Evolutionary conservation across 2,888 invertebrate species (phyloP).

Genomic region (Apantesis nais): DNA sequence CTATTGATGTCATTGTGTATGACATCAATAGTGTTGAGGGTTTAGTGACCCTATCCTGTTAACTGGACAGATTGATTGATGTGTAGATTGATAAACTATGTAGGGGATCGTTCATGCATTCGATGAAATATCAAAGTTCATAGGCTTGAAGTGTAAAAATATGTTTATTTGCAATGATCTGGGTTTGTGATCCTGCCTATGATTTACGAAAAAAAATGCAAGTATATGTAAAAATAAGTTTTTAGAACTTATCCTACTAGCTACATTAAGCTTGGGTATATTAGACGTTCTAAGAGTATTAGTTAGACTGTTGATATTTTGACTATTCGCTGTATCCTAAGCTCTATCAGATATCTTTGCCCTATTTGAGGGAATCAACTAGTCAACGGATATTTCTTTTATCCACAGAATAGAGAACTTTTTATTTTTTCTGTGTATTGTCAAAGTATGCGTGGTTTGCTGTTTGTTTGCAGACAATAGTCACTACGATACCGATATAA

Average conservation of each 20-base stretch:
- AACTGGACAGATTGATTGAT: background rate
- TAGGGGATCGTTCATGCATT: background rate
- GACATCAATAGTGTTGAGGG: no score
- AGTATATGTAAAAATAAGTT: no score
- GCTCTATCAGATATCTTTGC: no score
- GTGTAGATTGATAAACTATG: background rate
- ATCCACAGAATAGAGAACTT: background rate
- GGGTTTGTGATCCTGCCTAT: background rate
- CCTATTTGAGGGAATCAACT: no score
- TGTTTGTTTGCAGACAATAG: slow-evolving; percentile 42
- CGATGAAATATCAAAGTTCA: background rate
- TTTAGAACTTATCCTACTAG: background rate
- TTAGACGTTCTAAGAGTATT: background rate
- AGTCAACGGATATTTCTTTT: background rate
- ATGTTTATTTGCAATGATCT: background rate
- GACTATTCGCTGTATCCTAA: no score
- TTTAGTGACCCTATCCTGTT: background rate
- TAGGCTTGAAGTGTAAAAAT: background rate
- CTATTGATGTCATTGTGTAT: background rate
- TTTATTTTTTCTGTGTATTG: background rate
- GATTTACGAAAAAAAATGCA: background rate
- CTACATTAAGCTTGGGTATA: background rate
- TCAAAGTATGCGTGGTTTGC: slow-evolving; percentile 39
- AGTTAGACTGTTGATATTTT: background rate
- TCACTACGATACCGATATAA: no score